Base-by-base conservation (phyloP, 37 sponge, comb jelly and placozoan genomes). In the Chondrilla cf. caribensis region DNA sequence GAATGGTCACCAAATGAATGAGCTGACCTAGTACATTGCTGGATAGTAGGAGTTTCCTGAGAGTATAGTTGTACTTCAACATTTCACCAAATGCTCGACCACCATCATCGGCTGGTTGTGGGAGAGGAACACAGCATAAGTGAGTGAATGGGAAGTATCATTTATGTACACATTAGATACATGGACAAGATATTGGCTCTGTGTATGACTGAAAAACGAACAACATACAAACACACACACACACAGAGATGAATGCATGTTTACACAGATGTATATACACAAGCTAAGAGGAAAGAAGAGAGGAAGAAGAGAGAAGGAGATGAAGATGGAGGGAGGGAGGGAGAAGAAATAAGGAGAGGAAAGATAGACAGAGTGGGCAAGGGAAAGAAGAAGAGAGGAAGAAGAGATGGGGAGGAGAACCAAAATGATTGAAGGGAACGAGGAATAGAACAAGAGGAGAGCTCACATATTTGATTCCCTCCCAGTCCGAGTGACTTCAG, bases 401-500 rank as follows among this genome's bases (percentile, higher is more conserved):
- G 8, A 59, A 6, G 8, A 5, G 60, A 6, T n/a, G 60, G 8
- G 7, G 60, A 26, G 8, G 8, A 6, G 60, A 6, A 5, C 3
- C 3, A 5, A 5, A 26, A 26, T 3, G 60, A 59, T n/a, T n/a
- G 60, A 59, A 59, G 60, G 60, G 60, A 5, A n/a, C n/a, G n/a
- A n/a, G n/a, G n/a, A n/a, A n/a, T n/a, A n/a, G n/a, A n/a, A n/a
- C 37, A 24, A 37, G 9, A 44, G 29, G 29, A 55, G 17, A 31
- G n/a, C 83, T 47, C 64, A 86, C 93, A 89, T 32, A 94, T 88
- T 58, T 85, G 79, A 58, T 94, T 94, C 17, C 91, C 91, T 7
- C 91, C 94, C 24, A 94, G 87, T 0, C 94, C 94, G 0, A 94
- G 89, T 4, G 89, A 94, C n/a, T 77, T 35, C 60, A 94, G 77